A percentile compares a stretch with the other conserved stretches of the same genome.
phyloP scores from a whole-genome alignment of 2,888 invertebrate genomes.

The Gastrophysa polygoni region DNA sequence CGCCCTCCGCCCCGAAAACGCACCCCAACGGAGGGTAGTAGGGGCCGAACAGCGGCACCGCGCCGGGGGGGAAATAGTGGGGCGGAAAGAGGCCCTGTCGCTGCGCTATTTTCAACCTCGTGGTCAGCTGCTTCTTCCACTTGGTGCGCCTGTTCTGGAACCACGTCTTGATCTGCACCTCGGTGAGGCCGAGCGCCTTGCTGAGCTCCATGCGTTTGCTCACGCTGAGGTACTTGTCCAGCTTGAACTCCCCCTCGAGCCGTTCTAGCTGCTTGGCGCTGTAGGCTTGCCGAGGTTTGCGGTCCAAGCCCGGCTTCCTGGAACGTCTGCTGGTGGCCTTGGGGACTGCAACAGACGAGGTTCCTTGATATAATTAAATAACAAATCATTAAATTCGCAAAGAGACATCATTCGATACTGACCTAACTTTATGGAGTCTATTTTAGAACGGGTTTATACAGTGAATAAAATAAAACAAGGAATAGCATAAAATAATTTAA shows the following conservation, averaged over 20 bases:
- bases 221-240: constrained; percentile 95
- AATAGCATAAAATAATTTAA: too few species aligned
- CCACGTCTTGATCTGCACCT: constrained; percentile 97
- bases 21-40: constrained; percentile 68
- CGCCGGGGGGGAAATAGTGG: constrained; percentile 67
- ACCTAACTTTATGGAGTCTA: too few species aligned
- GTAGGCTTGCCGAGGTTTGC: constrained; percentile 96
- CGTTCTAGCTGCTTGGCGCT: constrained; percentile 92
- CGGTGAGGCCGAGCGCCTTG: constrained; percentile 84
- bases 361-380: too few species aligned
- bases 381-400: too few species aligned
- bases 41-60: constrained; percentile 62
- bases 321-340: constrained; percentile 81
- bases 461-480: too few species aligned
- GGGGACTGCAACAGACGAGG: constrained; percentile 70
- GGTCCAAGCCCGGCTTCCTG: constrained; percentile 85
- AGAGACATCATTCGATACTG: too few species aligned
- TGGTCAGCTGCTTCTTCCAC: constrained; percentile 96
- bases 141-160: constrained; percentile 90
- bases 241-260: constrained; percentile 92
- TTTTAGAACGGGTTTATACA: too few species aligned
- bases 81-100: constrained; percentile 79
- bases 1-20: constrained; percentile 64
- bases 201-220: constrained; percentile 94
- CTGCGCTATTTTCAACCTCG: constrained; percentile 86